Evolutionary conservation across 1,140 invertebrate species (phyloP).

Genomic region (Ostrea edulis): DNA sequence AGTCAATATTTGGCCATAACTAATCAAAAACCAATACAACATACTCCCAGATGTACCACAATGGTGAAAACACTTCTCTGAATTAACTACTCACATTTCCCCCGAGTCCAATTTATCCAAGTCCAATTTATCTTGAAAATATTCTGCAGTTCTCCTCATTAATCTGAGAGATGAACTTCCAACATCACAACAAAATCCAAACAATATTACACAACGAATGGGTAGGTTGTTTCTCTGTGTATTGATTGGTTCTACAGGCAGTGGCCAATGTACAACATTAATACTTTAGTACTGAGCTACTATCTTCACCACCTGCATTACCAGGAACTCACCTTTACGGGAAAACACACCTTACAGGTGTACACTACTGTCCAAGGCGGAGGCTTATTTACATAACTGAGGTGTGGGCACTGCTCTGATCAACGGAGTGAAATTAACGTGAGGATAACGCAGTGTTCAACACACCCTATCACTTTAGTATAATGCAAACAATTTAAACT

Average conservation of each 20-base stretch:
- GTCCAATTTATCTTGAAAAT: not conserved
- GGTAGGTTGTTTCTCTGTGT: not conserved
- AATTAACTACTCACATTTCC: conserved; percentile 2
- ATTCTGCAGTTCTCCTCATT: not conserved
- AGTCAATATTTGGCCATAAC: not conserved
- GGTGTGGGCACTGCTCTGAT: no score
- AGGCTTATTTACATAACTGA: not conserved
- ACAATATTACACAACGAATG: not conserved
- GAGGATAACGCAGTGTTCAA: not conserved
- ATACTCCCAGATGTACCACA: not conserved
- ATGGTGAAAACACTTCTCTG: not conserved
- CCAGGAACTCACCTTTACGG: not conserved
- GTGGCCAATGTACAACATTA: not conserved
- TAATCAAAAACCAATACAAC: not conserved
- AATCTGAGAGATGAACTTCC: not conserved
- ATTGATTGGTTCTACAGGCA: conserved; percentile 10
- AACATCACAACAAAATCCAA: not conserved
- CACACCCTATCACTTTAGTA: not conserved
- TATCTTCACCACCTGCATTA: not conserved
- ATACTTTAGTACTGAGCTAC: conserved; percentile 1
- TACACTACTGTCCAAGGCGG: not conserved
- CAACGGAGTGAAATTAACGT: not conserved
- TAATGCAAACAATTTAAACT: not conserved
- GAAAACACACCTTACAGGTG: not conserved
- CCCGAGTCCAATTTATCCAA: not conserved